phyloP scores from a whole-genome alignment of 2,797 vertebrate genomes.

The Dendrocincla tyrannina region DNA sequence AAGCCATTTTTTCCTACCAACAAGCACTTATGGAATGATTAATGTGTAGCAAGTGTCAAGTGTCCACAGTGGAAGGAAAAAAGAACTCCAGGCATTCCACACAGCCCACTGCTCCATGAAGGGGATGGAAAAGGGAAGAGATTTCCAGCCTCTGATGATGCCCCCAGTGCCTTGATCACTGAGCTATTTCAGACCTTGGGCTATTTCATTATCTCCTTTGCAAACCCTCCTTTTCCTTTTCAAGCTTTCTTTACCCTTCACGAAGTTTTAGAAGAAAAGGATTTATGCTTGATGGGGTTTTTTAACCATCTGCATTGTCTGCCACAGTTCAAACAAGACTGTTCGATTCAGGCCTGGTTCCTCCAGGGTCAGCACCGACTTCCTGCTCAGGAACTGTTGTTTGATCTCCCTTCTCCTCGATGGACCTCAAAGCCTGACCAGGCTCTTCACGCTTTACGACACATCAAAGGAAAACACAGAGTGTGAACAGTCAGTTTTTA shows the following conservation, averaged over 20 bases:
- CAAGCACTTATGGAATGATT: background rate
- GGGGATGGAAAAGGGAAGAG: background rate
- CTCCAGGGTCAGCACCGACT: rapidly evolving
- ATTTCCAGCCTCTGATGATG: background rate
- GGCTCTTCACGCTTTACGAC: background rate
- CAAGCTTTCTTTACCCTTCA: background rate
- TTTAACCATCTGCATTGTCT: background rate
- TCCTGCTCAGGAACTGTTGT: background rate
- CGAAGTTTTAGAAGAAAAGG: background rate
- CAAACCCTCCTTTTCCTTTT: background rate
- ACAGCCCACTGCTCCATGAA: background rate
- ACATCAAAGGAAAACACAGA: background rate
- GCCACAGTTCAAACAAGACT: background rate
- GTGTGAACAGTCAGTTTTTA: background rate
- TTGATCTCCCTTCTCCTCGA: background rate
- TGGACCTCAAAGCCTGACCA: background rate
- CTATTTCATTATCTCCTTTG: background rate
- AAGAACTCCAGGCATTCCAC: background rate
- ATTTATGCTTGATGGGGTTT: background rate
- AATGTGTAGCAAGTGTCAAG: background rate
- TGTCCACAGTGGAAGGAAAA: background rate
- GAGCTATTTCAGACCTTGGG: no score
- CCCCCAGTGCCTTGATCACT: no score
- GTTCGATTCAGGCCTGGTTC: background rate
- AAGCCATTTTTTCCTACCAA: background rate